Conservation (phyloP, 2,888 invertebrate genomes). For the Petrolisthes cinctipes region DNA sequence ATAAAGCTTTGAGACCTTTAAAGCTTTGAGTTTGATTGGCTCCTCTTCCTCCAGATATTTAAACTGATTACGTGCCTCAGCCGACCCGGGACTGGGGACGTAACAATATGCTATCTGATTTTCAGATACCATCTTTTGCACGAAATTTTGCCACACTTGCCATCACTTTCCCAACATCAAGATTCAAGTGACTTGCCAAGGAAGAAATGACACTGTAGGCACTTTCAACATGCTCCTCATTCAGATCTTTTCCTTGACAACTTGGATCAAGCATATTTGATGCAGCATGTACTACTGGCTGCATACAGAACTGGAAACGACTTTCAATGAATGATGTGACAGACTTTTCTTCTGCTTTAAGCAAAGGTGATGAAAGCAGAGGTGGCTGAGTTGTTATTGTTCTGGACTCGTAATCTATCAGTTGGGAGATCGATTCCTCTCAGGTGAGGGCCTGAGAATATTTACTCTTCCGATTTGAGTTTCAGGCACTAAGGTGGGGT, state of each 20-base stretch:
- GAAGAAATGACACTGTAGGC: neutral
- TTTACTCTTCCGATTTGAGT: no score
- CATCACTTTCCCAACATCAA: neutral
- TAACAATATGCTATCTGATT: slow-evolving; percentile 2
- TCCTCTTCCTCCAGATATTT: no score
- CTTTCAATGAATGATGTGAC: slow-evolving; percentile 9
- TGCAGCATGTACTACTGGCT: slow-evolving; percentile 16
- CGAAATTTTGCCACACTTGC: slow-evolving; percentile 9
- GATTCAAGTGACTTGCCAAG: neutral
- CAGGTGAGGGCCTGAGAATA: no score
- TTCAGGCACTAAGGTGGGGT: no score
- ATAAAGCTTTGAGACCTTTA: no score
- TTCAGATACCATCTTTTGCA: slow-evolving; percentile 2
- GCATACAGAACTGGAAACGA: neutral
- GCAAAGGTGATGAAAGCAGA: slow-evolving; percentile 14
- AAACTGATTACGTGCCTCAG: no score
- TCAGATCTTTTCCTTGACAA: neutral
- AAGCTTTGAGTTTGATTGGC: no score
- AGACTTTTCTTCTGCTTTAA: slow-evolving; percentile 11
- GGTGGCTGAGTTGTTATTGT: no score
- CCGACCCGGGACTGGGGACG: no score
- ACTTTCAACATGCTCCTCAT: slow-evolving; percentile 11
- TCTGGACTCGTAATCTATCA: no score
- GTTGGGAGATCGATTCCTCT: no score
- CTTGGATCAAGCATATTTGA: neutral